Conservation (phyloP, 1,140 invertebrate species). For the Sesamia nonagrioides region DNA sequence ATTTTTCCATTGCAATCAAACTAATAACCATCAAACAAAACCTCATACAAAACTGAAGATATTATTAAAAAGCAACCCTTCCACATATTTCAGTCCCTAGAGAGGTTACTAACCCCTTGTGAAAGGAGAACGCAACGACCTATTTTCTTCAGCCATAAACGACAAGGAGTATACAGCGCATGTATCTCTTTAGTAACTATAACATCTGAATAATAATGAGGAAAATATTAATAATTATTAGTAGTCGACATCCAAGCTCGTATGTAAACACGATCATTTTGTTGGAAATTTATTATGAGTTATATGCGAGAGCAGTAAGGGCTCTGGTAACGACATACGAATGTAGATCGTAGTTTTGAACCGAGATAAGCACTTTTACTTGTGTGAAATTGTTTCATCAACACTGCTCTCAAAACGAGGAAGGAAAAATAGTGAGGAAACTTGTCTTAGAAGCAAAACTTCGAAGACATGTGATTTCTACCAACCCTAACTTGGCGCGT, state of each 20-base stretch:
- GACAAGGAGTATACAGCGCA: background rate
- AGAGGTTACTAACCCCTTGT: slow-evolving; percentile 14
- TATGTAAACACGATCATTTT: background rate
- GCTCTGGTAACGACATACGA: too few relatives aligned
- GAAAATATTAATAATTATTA: background rate
- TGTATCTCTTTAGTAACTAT: slow-evolving; percentile 13
- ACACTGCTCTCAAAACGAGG: too few relatives aligned
- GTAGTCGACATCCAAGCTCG: background rate
- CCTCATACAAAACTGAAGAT: background rate
- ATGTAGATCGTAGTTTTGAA: too few relatives aligned
- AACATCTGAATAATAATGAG: slow-evolving; percentile 5
- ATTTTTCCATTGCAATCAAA: too few relatives aligned
- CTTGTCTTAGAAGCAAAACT: too few relatives aligned
- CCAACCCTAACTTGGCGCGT: too few relatives aligned
- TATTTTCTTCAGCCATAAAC: slow-evolving; percentile 22
- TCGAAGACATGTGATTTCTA: too few relatives aligned
- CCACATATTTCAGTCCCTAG: slow-evolving; percentile 27
- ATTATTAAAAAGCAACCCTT: background rate
- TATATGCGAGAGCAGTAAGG: too few relatives aligned
- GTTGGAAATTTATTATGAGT: background rate
- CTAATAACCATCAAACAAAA: too few relatives aligned
- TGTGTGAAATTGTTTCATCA: too few relatives aligned
- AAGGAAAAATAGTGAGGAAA: too few relatives aligned
- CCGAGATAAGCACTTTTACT: too few relatives aligned
- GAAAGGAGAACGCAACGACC: slow-evolving; percentile 23